Evolutionary conservation across 2,888 invertebrate genomes (phyloP).

Genomic region (Melikaiella ostensackeni): DNA sequence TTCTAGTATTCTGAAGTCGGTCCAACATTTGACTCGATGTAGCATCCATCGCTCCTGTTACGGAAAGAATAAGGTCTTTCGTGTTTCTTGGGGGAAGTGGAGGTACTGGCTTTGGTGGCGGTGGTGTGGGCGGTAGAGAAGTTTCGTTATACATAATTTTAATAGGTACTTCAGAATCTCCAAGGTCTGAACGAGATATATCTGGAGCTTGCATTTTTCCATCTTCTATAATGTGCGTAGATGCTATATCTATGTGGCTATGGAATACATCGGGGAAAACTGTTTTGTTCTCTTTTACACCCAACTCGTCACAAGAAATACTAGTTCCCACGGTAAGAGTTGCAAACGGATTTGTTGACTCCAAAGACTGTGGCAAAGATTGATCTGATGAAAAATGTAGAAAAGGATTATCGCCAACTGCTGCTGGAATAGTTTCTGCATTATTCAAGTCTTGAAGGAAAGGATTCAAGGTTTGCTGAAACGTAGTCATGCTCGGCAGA

Average conservation of each 20-base stretch:
- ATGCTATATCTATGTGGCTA: conserved; percentile 31
- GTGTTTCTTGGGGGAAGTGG: conserved; percentile 88
- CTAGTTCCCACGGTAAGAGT: conserved; percentile 67
- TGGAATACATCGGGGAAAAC: conserved; percentile 39
- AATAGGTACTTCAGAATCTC: conserved; percentile 45
- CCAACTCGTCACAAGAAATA: background rate
- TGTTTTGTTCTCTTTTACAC: background rate
- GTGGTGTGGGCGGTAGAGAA: conserved; percentile 66
- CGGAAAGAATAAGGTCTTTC: conserved; percentile 90
- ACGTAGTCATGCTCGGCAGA: conserved; percentile 79
- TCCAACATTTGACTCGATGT: conserved; percentile 91
- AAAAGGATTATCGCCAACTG: conserved; percentile 80
- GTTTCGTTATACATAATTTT: background rate
- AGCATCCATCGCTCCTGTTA: conserved; percentile 93
- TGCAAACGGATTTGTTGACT: conserved; percentile 76
- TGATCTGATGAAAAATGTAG: conserved; percentile 67
- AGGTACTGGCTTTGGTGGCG: conserved; percentile 79
- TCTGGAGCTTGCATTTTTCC: conserved; percentile 46
- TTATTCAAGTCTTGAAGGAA: conserved; percentile 80
- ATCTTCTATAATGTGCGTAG: conserved; percentile 53
- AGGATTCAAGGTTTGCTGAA: conserved; percentile 81
- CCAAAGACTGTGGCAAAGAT: conserved; percentile 62
- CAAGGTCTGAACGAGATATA: conserved; percentile 45
- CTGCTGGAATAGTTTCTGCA: conserved; percentile 81
- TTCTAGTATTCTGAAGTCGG: conserved; percentile 89